Evolutionary conservation across 35 echinoderm and acorn worm genomes (phyloP).

Genomic region (Lytechinus pictus): DNA sequence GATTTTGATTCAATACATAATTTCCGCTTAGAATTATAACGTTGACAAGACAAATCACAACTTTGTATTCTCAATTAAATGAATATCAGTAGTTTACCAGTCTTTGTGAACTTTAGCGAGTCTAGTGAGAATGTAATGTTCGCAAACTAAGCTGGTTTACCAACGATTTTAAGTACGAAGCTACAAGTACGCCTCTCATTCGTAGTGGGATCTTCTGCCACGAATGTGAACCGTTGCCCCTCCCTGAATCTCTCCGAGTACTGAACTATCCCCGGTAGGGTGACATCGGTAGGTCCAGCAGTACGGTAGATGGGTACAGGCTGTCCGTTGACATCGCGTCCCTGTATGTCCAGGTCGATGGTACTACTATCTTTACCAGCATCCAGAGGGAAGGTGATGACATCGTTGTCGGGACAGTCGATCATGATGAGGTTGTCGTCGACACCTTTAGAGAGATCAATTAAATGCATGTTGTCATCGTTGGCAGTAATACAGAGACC

Average conservation of each 20-base stretch:
- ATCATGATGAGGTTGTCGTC: not conserved
- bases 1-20: no score
- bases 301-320: conserved; percentile 7
- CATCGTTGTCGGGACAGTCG: conserved; percentile 41
- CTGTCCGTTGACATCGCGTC: not conserved
- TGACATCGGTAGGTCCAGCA: conserved; percentile 35
- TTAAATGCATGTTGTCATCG: not conserved
- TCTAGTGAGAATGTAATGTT: no score
- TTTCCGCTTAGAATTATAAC: no score
- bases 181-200: not conserved
- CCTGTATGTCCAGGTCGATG: conserved; percentile 48
- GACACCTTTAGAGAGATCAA: not conserved
- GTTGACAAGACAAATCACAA: no score
- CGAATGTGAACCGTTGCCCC: conserved; percentile 29
- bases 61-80: no score
- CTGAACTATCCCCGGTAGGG: conserved; percentile 36
- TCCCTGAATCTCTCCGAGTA: conserved; percentile 49
- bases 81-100: no score
- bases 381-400: conserved; percentile 37
- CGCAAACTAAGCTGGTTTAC: conserved; percentile 16
- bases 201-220: conserved; percentile 26
- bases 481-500: no score
- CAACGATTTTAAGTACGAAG: conserved; percentile 47
- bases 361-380: not conserved
- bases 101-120: no score